These are phyloP conservation scores for Cotesia typhae DNA, from an alignment of 1,140 invertebrate genomes.

Conservation along the genomic window DNA sequence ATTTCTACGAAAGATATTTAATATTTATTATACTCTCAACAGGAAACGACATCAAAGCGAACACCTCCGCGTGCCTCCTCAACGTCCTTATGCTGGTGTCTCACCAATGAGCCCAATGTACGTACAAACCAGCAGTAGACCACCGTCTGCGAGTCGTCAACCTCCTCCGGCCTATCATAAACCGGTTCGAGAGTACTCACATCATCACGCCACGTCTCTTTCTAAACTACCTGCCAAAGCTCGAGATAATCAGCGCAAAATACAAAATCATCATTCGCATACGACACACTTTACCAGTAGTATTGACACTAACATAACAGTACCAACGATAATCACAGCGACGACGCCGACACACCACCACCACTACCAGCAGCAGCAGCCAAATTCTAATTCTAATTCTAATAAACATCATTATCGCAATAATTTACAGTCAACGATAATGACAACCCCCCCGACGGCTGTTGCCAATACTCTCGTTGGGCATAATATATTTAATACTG, in stretches of 20 bases:
- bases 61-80: constrained; percentile 51
- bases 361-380: too few species aligned
- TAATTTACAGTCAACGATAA: constrained; percentile 42
- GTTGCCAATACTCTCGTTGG: constrained; percentile 40
- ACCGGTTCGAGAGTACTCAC: constrained; percentile 51
- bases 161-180: constrained; percentile 50
- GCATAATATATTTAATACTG: constrained; percentile 44
- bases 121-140: constrained; percentile 42
- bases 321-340: constrained; percentile 17
- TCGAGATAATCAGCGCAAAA: constrained; percentile 46
- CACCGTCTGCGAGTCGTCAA: constrained; percentile 40
- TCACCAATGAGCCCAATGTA: constrained; percentile 44
- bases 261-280: constrained; percentile 35
- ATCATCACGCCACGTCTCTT: constrained; percentile 45
- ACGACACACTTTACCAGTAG: too few species aligned
- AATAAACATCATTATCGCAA: constrained; percentile 39
- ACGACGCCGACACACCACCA: constrained; percentile 21
- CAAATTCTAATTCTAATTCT: too few species aligned
- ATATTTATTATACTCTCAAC: constrained; percentile 29
- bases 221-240: constrained; percentile 52
- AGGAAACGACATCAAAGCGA: constrained; percentile 62
- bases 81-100: constrained; percentile 49
- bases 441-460: too few species aligned
- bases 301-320: constrained; percentile 27
- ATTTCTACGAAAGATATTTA: constrained; percentile 10